A percentile compares a stretch with the other conserved stretches of the same genome.
Evolutionary conservation across 2,113 vertebrate genomes (phyloP).

Genomic region (Chaenocephalus aceratus): DNA sequence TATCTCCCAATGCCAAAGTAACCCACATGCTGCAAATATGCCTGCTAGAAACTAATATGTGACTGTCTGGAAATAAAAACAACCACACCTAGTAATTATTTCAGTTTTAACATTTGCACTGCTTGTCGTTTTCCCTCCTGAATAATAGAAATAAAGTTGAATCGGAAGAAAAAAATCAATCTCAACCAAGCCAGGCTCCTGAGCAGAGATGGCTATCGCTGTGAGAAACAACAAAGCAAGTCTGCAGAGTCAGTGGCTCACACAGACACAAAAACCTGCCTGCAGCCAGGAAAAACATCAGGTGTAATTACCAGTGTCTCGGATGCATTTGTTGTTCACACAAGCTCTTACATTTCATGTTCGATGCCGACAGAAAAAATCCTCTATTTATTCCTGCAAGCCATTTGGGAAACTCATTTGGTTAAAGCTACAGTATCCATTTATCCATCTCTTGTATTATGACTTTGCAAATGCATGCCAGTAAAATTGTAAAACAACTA

Average conservation of each 20-base stretch:
- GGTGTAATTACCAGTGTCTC: constrained; percentile 1
- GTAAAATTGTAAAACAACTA: no score
- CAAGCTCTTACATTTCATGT: neutral
- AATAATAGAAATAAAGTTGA: constrained; percentile 36
- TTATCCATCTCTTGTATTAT: neutral
- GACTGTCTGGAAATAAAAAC: neutral
- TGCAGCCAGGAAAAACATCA: neutral
- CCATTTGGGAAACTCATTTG: neutral
- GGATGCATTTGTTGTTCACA: neutral
- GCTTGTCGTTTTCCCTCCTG: neutral
- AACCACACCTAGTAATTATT: constrained; percentile 10
- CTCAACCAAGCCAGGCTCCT: constrained; percentile 8
- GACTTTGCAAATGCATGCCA: neutral
- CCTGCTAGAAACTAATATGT: neutral
- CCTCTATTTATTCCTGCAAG: neutral
- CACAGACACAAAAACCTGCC: neutral
- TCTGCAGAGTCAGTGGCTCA: constrained; percentile 3
- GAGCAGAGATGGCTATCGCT: constrained; percentile 12
- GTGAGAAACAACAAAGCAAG: constrained; percentile 22
- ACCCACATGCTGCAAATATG: neutral
- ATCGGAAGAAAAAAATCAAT: constrained; percentile 29
- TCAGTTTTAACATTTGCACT: constrained; percentile 19
- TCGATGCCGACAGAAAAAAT: neutral
- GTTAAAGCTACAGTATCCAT: neutral
- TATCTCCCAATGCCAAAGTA: neutral